Evolutionary conservation across 2,888 invertebrate genomes (phyloP).

Genomic region (Flabesymbios commensalis): DNA sequence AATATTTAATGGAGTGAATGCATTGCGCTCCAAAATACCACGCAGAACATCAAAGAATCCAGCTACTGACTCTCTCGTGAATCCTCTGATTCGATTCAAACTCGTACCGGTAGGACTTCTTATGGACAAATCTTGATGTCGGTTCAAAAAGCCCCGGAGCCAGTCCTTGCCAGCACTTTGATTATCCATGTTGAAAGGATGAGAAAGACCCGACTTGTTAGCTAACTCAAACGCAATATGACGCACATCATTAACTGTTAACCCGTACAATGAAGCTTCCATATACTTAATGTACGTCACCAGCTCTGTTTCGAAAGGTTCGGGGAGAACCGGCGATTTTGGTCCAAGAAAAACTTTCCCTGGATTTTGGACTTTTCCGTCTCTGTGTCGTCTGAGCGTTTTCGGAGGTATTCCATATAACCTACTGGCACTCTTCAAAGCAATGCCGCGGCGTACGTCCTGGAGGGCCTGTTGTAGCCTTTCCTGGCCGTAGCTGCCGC

Average conservation of each 20-base stretch:
- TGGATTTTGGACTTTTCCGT: constrained; percentile 11
- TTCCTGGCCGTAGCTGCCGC: too few relatives aligned
- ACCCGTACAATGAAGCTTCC: constrained; percentile 22
- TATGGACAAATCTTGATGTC: constrained; percentile 23
- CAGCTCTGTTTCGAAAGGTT: constrained; percentile 3
- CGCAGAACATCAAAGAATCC: constrained; percentile 19
- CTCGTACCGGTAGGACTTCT: constrained; percentile 26
- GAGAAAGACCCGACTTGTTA: constrained; percentile 19
- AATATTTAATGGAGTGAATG: not conserved
- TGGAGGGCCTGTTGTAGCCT: too few relatives aligned
- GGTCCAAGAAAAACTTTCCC: constrained; percentile 8
- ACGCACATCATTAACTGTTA: constrained; percentile 18
- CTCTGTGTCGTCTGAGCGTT: too few relatives aligned
- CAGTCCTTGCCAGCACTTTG: constrained; percentile 32
- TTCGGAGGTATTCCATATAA: too few relatives aligned
- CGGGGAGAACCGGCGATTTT: not conserved
- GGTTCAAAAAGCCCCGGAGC: constrained; percentile 23
- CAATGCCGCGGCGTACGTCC: too few relatives aligned
- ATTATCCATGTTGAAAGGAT: constrained; percentile 22
- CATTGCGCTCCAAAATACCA: constrained; percentile 1
- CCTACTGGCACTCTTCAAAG: too few relatives aligned
- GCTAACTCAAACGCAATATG: constrained; percentile 29
- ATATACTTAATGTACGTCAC: constrained; percentile 13
- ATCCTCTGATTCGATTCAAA: constrained; percentile 23
- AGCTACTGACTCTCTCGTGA: constrained; percentile 23